Evolutionary conservation across 2,888 invertebrate species (phyloP), one percentile per base, ranked within the genome.

Genomic region (Actias luna): DNA sequence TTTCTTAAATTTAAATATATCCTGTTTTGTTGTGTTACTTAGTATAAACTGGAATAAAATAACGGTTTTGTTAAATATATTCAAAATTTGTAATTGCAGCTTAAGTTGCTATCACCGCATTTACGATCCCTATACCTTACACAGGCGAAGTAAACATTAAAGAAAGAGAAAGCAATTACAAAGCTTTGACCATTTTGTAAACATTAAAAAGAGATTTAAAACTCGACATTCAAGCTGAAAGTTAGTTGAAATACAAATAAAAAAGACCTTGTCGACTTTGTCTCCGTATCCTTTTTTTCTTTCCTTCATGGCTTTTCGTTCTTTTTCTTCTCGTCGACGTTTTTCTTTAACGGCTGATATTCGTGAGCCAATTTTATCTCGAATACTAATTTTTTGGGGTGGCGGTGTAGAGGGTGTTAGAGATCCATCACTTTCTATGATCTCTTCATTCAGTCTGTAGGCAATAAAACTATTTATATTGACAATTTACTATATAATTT

Each of bases 241-340:
- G 67, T 61, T 62, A 69, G 65, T 73, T 67, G 59, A 70, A 76
- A 76, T 70, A 64, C 71, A 72, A 77, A 78, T 72, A 74, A 35
- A 72, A 72, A 75, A 29, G 59, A 84, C 88, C 84, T 85, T 88
- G 77, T 89, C 87, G 25, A 86, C 80, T 78, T 82, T 85, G 59
- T 83, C 82, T 16, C 73, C 71, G 16, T 75, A 63, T 69, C 82
- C 82, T 71, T 78, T 85, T 67, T 75, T 80, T 70, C 80, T 83
- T 52, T 74, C 78, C 66, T 77, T 82, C 12, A 65, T 71, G 55
- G 70, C 68, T 25, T 65, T 72, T 66, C 67, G 78, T 74, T 77
- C 80, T 72, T 75, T 79, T 73, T 77, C 79, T 63, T 67, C 78
- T 65, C 74, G 72, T 66, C 72, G 76, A 16, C 83, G 76, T 72